Base-by-base conservation (phyloP, 2,113 vertebrate genomes). In the Lontra canadensis region DNA sequence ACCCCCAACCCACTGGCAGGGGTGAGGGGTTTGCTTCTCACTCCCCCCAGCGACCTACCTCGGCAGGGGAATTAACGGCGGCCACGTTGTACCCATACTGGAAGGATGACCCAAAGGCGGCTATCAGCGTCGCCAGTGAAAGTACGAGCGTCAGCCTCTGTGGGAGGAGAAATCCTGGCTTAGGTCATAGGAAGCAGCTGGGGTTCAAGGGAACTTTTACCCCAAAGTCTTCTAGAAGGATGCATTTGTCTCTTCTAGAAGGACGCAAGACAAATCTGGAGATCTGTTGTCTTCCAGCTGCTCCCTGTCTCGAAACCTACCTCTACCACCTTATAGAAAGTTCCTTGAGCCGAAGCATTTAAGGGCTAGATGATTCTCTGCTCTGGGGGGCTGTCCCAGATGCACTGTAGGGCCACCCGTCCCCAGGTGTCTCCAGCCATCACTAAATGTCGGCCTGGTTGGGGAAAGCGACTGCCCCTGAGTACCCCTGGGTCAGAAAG, bases 1-100 rank as follows among this genome's bases (percentile, higher is more conserved):
- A 39, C 5, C 29, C 6, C 63, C 78, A 12, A 52, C 59, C 34
- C 11, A 1, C 7, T 36, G 31, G 3, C 7, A 3, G 71, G 36
- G 36, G 4, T 13, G 36, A 26, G 44, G 21, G 17, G 20, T 57
- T 67, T 17, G 9, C 0, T 0, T 18, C 76, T 59, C 15, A 7
- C 42, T 69, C 11, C 9, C 52, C 59, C 10, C 36, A 36, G 55
- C 0, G 0, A 96, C 98, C 95, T 99, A 99, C 99, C 96, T 79
- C 93, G 0, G 99, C 97, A 3, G 99, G 99, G 71, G 99, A 99
- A 98, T 99, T 99, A 97, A 99, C 94, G 0, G 98, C 99, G 1
- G 99, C 99, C 57, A 99, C 99, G 0, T 99, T 99, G 97, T 99
- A 99, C 10, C 99, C 99, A 0, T 99, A 99, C 98, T 99, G 99